phyloP scores from a whole-genome alignment of 2,888 invertebrate species.

The Dynastes grantii region DNA sequence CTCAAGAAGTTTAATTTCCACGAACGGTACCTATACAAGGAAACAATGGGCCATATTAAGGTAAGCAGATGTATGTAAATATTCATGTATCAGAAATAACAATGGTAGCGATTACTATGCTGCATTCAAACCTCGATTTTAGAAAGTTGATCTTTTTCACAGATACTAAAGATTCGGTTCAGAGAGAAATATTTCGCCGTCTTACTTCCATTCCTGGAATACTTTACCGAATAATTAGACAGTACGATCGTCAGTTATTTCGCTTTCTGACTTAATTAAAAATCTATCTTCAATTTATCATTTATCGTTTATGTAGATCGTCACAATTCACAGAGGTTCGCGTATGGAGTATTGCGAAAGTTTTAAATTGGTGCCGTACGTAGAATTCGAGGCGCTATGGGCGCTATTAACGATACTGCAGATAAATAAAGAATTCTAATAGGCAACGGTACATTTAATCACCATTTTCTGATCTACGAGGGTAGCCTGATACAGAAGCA shows the following conservation, averaged over 20 bases:
- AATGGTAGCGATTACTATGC: constrained; percentile 62
- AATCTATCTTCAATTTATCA: constrained; percentile 31
- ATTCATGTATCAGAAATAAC: constrained; percentile 61
- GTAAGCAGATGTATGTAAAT: constrained; percentile 64
- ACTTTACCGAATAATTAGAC: constrained; percentile 48
- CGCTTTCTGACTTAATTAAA: constrained; percentile 31
- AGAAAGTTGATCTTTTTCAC: constrained; percentile 60
- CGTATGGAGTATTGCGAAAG: constrained; percentile 4
- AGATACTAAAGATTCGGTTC: constrained; percentile 56
- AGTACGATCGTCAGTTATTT: constrained; percentile 45
- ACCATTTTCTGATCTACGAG: too few species aligned
- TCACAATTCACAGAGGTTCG: constrained; percentile 1
- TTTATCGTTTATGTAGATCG: constrained; percentile 24
- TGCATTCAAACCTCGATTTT: constrained; percentile 59
- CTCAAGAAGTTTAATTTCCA: constrained; percentile 60
- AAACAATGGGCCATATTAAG: constrained; percentile 63
- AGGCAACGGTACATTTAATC: too few species aligned
- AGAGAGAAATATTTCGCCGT: constrained; percentile 55
- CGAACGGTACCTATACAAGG: constrained; percentile 55
- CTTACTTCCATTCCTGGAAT: constrained; percentile 47
- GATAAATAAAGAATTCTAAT: too few species aligned
- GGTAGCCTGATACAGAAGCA: too few species aligned
- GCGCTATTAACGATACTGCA: too few species aligned
- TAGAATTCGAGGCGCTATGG: not conserved
- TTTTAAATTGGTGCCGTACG: not conserved